Conservation (phyloP, 2,888 invertebrate genomes). For the Galerucella pusilla region DNA sequence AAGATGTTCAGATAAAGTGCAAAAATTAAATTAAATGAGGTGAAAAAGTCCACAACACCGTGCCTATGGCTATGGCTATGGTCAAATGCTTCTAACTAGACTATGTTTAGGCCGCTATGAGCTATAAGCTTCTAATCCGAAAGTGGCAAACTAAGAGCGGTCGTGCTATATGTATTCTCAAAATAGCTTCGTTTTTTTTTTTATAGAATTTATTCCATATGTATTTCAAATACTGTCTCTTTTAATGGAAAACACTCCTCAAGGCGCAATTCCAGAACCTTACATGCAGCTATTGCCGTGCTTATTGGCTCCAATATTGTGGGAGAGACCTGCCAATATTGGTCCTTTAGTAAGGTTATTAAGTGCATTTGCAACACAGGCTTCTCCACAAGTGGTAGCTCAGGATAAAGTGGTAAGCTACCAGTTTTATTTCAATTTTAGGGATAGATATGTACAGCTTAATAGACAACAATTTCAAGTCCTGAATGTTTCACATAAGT, state of each 20-base stretch:
- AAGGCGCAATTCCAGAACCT: slow-evolving; percentile 76
- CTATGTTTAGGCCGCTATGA: too few species aligned
- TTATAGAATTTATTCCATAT: slow-evolving; percentile 95
- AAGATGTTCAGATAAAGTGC: too few species aligned
- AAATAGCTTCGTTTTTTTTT: slow-evolving; percentile 30
- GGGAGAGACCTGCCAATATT: slow-evolving; percentile 95
- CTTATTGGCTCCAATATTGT: slow-evolving; percentile 88
- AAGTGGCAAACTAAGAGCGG: too few species aligned
- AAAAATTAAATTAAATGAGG: too few species aligned
- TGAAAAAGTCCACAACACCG: too few species aligned
- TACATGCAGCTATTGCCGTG: slow-evolving; percentile 93
- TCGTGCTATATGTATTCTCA: too few species aligned
- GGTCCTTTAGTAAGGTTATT: slow-evolving; percentile 93
- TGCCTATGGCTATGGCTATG: too few species aligned
- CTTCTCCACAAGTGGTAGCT: slow-evolving; percentile 74
- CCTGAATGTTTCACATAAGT: not conserved
- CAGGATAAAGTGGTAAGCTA: slow-evolving; percentile 77
- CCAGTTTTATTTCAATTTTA: slow-evolving; percentile 4
- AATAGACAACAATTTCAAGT: not conserved
- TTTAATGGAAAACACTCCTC: slow-evolving; percentile 77
- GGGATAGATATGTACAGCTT: not conserved
- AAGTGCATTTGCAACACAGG: slow-evolving; percentile 84
- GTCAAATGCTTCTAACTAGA: too few species aligned
- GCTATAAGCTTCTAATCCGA: too few species aligned
- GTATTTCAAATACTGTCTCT: slow-evolving; percentile 97